Evolutionary conservation across 2,113 vertebrate species (phyloP).

Genomic region (Tretioscincus oriximinensis): DNA sequence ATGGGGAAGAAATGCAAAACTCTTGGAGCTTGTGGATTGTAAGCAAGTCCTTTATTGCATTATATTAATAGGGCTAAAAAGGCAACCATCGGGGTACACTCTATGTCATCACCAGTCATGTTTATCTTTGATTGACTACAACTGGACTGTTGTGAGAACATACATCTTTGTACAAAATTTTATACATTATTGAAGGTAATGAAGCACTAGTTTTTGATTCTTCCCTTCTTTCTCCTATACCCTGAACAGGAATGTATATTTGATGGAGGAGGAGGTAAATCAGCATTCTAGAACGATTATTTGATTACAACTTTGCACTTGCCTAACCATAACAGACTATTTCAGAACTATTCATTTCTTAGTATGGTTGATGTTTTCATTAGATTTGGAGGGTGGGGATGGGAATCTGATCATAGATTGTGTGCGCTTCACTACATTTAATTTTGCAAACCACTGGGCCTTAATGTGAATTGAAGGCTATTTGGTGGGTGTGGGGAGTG

Average conservation of each 20-base stretch:
- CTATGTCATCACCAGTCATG: background rate
- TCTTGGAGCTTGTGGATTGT: too few relatives aligned
- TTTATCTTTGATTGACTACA: background rate
- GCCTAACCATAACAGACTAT: constrained; percentile 14
- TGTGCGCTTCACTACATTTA: constrained; percentile 63
- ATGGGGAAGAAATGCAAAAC: too few relatives aligned
- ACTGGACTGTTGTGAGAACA: background rate
- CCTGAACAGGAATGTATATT: background rate
- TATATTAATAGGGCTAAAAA: background rate
- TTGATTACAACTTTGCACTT: background rate
- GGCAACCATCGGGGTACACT: too few relatives aligned
- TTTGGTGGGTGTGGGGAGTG: constrained; percentile 24
- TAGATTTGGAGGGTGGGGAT: constrained; percentile 39
- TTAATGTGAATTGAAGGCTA: constrained; percentile 57
- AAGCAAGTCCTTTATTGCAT: too few relatives aligned
- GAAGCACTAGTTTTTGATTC: background rate
- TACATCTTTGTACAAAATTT: background rate
- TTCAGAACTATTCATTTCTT: constrained; percentile 38
- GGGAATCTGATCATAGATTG: constrained; percentile 59
- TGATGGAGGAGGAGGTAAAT: background rate
- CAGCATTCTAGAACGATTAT: background rate
- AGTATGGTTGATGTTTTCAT: constrained; percentile 57
- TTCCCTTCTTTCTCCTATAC: too few relatives aligned
- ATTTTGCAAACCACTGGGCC: constrained; percentile 70
- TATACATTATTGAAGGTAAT: background rate